These are phyloP conservation scores for Andrena chrysosceles DNA, from an alignment of 2,888 invertebrate species.

Conservation along the genomic window DNA sequence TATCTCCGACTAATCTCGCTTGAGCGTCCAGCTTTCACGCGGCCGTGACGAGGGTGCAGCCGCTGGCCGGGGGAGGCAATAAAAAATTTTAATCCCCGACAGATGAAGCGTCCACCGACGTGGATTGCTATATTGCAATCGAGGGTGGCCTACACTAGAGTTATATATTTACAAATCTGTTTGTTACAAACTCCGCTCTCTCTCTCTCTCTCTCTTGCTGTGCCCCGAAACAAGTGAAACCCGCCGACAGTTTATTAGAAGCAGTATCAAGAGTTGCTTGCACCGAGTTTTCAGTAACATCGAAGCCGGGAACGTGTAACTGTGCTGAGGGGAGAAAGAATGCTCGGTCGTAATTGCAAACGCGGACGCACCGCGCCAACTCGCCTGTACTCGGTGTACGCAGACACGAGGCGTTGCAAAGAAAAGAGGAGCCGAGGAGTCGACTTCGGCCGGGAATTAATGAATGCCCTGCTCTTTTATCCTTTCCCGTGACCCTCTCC, in stretches of 20 bases:
- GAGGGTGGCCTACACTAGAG: background rate
- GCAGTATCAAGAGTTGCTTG: background rate
- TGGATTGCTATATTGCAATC: background rate
- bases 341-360: background rate
- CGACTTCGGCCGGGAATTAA: slow-evolving; percentile 3
- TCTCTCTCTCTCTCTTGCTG: no score
- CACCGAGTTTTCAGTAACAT: background rate
- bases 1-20: slow-evolving; percentile 64
- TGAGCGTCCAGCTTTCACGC: slow-evolving; percentile 39
- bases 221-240: background rate
- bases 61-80: background rate
- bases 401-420: background rate
- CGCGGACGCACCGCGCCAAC: background rate
- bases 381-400: background rate
- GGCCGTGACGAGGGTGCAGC: slow-evolving; percentile 16
- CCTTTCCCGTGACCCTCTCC: background rate
- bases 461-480: slow-evolving; percentile 3
- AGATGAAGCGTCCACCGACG: slow-evolving; percentile 29
- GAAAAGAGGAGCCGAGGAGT: background rate
- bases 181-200: background rate
- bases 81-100: slow-evolving; percentile 53
- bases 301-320: background rate
- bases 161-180: no score
- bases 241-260: background rate
- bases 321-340: background rate